Evolutionary conservation across 1,140 invertebrate species (phyloP).

Genomic region (Mycetomoellerius zeteki): DNA sequence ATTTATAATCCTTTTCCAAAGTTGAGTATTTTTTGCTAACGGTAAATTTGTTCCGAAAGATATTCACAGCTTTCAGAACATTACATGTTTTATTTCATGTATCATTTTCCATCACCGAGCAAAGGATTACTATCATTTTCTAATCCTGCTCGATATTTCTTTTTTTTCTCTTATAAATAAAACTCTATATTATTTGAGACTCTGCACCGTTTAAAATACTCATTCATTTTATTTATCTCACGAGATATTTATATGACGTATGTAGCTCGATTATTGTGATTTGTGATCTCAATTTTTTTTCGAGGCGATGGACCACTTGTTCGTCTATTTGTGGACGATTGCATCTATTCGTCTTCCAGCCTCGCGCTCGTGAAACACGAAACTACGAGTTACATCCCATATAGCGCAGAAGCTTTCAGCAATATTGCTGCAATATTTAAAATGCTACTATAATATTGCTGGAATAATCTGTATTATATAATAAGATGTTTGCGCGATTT

Average conservation of each 20-base stretch:
- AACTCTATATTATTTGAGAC: neutral
- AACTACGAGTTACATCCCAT: neutral
- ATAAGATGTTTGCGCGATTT: too few species aligned
- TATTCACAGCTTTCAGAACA: neutral
- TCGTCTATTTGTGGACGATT: conserved; percentile 41
- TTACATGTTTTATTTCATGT: neutral
- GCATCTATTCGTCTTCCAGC: neutral
- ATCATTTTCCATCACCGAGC: neutral
- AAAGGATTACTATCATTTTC: neutral
- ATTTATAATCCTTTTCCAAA: conserved; percentile 4
- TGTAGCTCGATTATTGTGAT: conserved; percentile 36
- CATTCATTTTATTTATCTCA: neutral
- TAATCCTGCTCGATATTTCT: neutral
- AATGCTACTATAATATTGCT: too few species aligned
- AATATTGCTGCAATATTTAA: too few species aligned
- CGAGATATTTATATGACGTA: conserved; percentile 11
- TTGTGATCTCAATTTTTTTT: conserved; percentile 45
- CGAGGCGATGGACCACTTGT: neutral
- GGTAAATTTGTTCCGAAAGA: neutral
- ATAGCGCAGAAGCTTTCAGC: too few species aligned
- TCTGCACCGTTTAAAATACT: neutral
- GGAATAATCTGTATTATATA: too few species aligned
- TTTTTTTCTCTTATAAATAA: neutral
- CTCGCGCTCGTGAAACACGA: neutral
- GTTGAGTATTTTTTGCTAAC: neutral